Evolutionary conservation across 2,888 invertebrate genomes (phyloP).

Genomic region (Lepidocyrtinus sp.): DNA sequence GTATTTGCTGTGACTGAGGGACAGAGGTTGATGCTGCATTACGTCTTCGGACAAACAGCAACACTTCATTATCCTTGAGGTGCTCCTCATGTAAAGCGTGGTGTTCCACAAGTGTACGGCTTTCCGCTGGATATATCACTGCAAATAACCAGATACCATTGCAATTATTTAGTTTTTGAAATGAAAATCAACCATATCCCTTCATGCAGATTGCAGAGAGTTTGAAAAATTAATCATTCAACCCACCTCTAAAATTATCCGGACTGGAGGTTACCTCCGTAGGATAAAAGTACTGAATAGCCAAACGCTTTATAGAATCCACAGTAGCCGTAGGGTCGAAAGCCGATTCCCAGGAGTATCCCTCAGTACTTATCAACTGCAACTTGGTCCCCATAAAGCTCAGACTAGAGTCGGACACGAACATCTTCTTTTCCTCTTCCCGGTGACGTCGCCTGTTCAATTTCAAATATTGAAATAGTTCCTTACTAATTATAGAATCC

Average conservation of each 20-base stretch:
- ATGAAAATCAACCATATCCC: conserved; percentile 10
- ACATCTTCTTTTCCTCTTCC: too few relatives aligned
- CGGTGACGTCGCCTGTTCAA: too few relatives aligned
- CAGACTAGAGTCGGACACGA: conserved; percentile 72
- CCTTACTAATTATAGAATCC: too few relatives aligned
- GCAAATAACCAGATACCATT: background rate
- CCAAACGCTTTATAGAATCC: conserved; percentile 72
- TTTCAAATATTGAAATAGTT: too few relatives aligned
- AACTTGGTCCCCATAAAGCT: conserved; percentile 70
- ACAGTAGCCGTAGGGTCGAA: conserved; percentile 72
- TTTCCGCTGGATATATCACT: conserved; percentile 72
- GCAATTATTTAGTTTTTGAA: background rate
- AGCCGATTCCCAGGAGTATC: conserved; percentile 71
- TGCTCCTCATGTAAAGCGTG: conserved; percentile 71
- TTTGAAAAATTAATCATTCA: background rate
- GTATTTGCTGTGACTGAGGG: background rate
- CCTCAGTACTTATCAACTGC: conserved; percentile 72
- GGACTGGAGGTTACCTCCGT: conserved; percentile 72
- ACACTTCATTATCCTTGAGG: conserved; percentile 72
- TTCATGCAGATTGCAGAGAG: too few relatives aligned
- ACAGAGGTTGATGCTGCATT: background rate
- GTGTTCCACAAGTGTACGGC: conserved; percentile 72
- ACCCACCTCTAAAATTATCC: conserved; percentile 71
- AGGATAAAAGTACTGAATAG: conserved; percentile 72
- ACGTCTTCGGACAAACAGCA: conserved; percentile 58